Base-by-base conservation (phyloP, 1,140 invertebrate genomes). In the Stenopsyche tienmushanensis region DNA sequence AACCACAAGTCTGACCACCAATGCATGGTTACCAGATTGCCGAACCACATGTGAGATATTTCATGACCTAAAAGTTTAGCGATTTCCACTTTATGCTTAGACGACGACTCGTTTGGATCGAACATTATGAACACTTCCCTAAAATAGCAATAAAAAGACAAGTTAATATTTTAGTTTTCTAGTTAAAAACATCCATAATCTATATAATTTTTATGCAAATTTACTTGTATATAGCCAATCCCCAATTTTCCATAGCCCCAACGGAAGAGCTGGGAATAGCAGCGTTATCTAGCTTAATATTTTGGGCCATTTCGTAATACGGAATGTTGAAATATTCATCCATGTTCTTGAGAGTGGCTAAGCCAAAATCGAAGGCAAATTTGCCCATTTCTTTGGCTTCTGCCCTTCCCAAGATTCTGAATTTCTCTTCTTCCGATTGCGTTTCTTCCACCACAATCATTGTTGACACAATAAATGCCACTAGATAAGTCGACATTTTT, bases 241-340 rank as follows among this genome's bases (percentile, higher is more conserved):
- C 91, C 90, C 90, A 92, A 74, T 93, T 93, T 73, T 93, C 91
- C 91, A 93, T 93, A 59, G 84, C 90, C 5, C 88, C 88, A 50
- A 85, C 84, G 9, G 80, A 80, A 73, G 90, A 90, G 72, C 90
- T 88, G 17, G 89, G 88, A 70, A 90, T 84, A 18, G 86, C 87
- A 39, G 87, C 86, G 59, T 88, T 82, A 72, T 90, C 88, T 77
- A 82, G 79, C 45, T 79, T 72, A 8, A 86, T 75, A 82, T 82
- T 72, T n/a, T 71, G 62, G 18, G 76, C 75, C 1, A 88, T 87
- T 24, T 91, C 74, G 0, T 86, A 88, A 68, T 89, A 92, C 9
- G 83, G 81, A 9, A 90, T 82, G 26, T 85, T 82, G 72, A 96
- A 96, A 71, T 90, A 93, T 1, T 91, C 79, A 68, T 84, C 78